Evolutionary conservation across 2,797 vertebrate genomes (phyloP).

Genomic region (Poecilia wingei): DNA sequence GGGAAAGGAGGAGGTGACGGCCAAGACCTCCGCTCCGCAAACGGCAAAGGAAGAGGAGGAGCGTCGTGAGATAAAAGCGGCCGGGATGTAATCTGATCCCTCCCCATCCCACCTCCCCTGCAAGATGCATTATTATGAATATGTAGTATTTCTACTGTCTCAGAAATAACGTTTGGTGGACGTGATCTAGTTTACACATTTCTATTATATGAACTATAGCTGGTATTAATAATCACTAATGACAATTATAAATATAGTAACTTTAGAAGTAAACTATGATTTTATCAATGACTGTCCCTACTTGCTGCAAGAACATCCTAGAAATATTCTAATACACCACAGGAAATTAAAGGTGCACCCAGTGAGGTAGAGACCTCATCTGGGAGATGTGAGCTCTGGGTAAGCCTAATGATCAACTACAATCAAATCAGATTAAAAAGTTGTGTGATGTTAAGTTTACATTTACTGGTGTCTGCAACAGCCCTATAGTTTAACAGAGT

Average conservation of each 20-base stretch:
- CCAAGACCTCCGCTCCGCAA: conserved; percentile 89
- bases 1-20: conserved; percentile 86
- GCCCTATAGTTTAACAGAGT: conserved; percentile 61
- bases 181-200: conserved; percentile 84
- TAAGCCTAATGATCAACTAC: conserved; percentile 20
- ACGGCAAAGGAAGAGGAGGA: conserved; percentile 84
- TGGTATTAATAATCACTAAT: conserved; percentile 73
- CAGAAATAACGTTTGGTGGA: conserved; percentile 78
- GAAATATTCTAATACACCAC: conserved; percentile 42
- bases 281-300: conserved; percentile 58
- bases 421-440: conserved; percentile 38
- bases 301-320: conserved; percentile 74
- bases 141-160: conserved; percentile 77
- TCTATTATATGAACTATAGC: conserved; percentile 79
- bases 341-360: conserved; percentile 48
- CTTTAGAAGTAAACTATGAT: conserved; percentile 38
- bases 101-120: not conserved
- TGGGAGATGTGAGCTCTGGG: conserved; percentile 39
- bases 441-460: conserved; percentile 65
- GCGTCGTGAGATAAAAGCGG: conserved; percentile 85
- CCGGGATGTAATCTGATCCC: conserved; percentile 85
- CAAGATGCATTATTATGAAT: conserved; percentile 64
- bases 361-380: conserved; percentile 7
- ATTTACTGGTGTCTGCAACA: conserved; percentile 61
- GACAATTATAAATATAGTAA: conserved; percentile 54